Evolutionary conservation across 1,140 invertebrate species (phyloP).

Genomic region (Aplysia californica): DNA sequence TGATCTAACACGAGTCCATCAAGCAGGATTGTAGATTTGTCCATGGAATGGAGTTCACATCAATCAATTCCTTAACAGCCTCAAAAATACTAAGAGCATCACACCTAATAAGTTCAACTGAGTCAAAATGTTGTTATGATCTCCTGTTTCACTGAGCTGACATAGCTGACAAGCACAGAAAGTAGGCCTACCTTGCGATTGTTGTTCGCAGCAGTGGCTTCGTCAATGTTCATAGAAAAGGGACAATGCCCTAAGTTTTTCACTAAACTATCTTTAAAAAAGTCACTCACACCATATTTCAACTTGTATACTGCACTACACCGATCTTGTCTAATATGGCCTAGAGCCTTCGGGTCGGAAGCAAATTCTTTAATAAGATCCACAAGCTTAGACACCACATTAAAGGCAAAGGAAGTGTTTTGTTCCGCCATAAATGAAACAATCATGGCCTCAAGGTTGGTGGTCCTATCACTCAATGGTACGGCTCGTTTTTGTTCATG

Average conservation of each 20-base stretch:
- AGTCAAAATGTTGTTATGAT: not conserved
- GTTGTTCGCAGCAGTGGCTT: not conserved
- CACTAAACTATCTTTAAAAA: not conserved
- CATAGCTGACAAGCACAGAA: not conserved
- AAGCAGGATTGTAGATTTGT: not conserved
- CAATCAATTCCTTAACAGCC: not conserved
- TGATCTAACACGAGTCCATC: slow-evolving; percentile 35
- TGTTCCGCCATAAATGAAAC: not conserved
- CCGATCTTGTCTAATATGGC: not conserved
- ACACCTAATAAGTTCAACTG: not conserved
- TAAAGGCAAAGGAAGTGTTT: not conserved
- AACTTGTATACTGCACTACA: not conserved
- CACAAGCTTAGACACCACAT: not conserved
- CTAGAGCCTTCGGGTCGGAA: not conserved
- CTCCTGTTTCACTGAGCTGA: not conserved
- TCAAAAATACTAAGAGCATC: not conserved
- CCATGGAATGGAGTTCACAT: not conserved
- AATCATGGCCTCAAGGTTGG: not conserved
- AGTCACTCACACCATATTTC: not conserved
- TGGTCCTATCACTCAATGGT: not conserved
- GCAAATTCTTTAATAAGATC: not conserved
- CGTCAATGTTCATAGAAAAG: not conserved
- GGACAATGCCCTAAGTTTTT: not conserved
- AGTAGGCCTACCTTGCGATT: not conserved
- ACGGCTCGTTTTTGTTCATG: no score